Evolutionary conservation across 1,140 invertebrate species (phyloP).

Genomic region (Temnothorax curvispinosus): DNA sequence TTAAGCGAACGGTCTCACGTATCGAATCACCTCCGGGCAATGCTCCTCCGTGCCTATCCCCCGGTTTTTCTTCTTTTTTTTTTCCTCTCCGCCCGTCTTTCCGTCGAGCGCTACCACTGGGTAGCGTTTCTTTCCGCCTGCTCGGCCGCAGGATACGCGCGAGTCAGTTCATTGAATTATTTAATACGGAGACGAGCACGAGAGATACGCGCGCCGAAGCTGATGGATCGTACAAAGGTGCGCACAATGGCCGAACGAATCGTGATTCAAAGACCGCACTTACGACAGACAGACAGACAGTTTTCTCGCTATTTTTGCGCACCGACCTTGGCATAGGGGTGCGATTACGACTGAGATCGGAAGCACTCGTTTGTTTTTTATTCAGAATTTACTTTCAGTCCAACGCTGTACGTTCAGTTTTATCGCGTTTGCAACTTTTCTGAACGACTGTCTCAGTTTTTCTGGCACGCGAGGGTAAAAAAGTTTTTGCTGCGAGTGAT

Average conservation of each 20-base stretch:
- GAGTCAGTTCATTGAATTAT: slow-evolving; percentile 76
- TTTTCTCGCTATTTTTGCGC: slow-evolving; percentile 44
- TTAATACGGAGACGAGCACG: slow-evolving; percentile 60
- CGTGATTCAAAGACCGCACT: slow-evolving; percentile 54
- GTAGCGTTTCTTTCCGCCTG: background rate
- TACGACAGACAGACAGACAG: background rate
- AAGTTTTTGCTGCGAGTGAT: background rate
- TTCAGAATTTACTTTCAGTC: background rate
- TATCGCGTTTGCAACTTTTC: background rate
- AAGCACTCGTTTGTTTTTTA: background rate
- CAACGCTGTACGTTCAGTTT: background rate
- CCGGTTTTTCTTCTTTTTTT: slow-evolving; percentile 53
- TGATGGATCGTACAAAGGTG: slow-evolving; percentile 62
- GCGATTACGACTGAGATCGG: background rate
- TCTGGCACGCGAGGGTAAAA: background rate
- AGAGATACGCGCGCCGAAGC: slow-evolving; percentile 26
- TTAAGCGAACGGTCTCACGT: slow-evolving; percentile 82
- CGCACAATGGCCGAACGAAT: slow-evolving; percentile 59
- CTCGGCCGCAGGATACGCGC: slow-evolving; percentile 10
- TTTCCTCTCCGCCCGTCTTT: background rate
- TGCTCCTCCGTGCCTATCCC: slow-evolving; percentile 71
- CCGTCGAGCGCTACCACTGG: background rate
- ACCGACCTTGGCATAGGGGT: background rate
- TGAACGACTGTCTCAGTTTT: background rate
- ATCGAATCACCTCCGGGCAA: slow-evolving; percentile 78